Evolutionary conservation across 2,113 vertebrate genomes (phyloP), one percentile per base, ranked within the genome.

Genomic region (Peromyscus leucopus): DNA sequence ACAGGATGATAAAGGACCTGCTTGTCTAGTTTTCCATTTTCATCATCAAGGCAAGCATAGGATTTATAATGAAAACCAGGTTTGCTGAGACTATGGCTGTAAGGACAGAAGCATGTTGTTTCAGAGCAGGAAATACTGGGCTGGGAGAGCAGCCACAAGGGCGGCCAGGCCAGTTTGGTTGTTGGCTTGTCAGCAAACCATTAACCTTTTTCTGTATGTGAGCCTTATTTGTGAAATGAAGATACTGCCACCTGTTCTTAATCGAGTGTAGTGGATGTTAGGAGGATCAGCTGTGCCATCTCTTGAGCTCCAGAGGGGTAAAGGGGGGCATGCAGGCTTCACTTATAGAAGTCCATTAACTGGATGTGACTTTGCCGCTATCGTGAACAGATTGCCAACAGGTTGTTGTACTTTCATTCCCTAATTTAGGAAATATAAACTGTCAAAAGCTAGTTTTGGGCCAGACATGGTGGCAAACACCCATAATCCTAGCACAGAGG

Each of bases 161-260:
- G 57, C 36, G 24, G 69, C 28, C 4, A 8, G 69, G 61, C 93
- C 71, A 63, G 88, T 96, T 95, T 96, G 90, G 46, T 80, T 93
- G 76, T 67, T 96, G 88, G 39, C 51, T 95, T 85, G 55, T 97
- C 71, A 85, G 88, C 65, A 97, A 96, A 96, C 89, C 71, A 95
- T 94, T 95, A 96, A 92, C 75, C 59, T 95, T 71, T 93, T 93
- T 93, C 87, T 69, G 36, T 67, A 26, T 96, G 76, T 86, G 72
- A 94, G 79, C 93, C 79, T 93, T 97, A 96, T 87, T 94, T 96
- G 83, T 84, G 69, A 92, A 96, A 94, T 90, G 74, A 92, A 94
- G 93, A 97, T 94, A 94, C 79, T 21, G 93, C 79, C 88, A 95
- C 93, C 88, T 96, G 74, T 96, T 90, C 88, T 93, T 94, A 93